Base-by-base conservation (phyloP, 1,140 invertebrate genomes). In the Meloidogyne floridensis region DNA sequence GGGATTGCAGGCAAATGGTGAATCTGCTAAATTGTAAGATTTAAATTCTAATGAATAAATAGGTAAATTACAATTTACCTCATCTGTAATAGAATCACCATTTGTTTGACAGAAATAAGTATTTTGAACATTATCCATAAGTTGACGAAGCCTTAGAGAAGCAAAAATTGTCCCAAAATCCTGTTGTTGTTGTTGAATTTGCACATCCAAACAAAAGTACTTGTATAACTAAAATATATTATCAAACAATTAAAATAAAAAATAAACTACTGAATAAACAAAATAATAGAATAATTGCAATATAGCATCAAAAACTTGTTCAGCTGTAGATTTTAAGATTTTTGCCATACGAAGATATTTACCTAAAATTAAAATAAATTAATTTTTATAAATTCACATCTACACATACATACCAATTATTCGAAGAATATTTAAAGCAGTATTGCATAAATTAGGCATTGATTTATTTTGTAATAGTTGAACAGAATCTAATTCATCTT, bases 271-370 rank as follows among this genome's bases (percentile, higher is more conserved):
- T 51, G 75, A 18, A 70, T 72, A 84, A 70, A 84, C 42, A 51
- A 98, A 98, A 89, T 95, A 96, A 87, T 99, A 96, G 91, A 97
- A 96, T 73, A 99, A 92, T 87, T 98, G 95, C 85, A 94, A 94
- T 93, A 98, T 95, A 82, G 94, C 94, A 83, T 93, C 92, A 13
- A 97, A 93, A 7, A 98, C 95, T 91, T 96, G 95, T 86, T 94
- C 93, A 0, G 96, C 94, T 80, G 98, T 96, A 32, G 95, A 94
- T 80, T 95, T 93, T 42, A 98, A 91, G 75, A 97, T 92, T 87
- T 93, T 93, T 90, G 96, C 96, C 93, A 98, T 97, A 91, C 97
- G 95, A 80, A 98, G 92, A 86, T 93, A 93, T 86, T 91, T 90
- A 76, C 81, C 81, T 81, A 71, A 81, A 83, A 75, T 7, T 8